Base-by-base conservation (phyloP, 2,113 vertebrate genomes). In the Excalfactoria chinensis region DNA sequence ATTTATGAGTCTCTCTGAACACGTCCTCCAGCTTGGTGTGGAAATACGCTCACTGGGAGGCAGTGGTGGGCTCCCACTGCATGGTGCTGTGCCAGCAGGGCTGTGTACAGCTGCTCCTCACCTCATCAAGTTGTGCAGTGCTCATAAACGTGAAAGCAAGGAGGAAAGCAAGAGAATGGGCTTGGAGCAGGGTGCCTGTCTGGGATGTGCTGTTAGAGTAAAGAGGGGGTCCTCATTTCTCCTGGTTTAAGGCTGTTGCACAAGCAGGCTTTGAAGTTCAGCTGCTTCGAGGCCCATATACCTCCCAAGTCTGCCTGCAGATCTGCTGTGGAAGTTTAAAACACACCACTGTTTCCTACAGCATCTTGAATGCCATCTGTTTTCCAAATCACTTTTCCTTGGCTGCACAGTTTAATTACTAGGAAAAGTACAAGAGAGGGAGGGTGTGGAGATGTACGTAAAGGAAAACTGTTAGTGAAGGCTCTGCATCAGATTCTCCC, bases 321-420 rank as follows among this genome's bases (percentile, higher is more conserved):
- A 53, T 77, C 41, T 64, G 20, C 69, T 86, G 40, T 48, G 37
- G 67, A 76, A 63, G 51, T 85, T 90, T 75, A 64, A 90, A 88
- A 90, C 73, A 48, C 87, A 73, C 55, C 59, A 35, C 60, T 73
- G 64, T 70, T 93, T 89, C 89, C 77, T 85, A 63, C n/a, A 91
- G 49, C 89, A 89, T 89, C 66, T 93, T 93, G 76, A 35, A 48
- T 58, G 49, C 86, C 93, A 96, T 97, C 93, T 97, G 96, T 81
- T 97, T 95, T 93, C 94, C 76, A 89, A 95, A 93, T 86, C 84
- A 74, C 76, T 95, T 95, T 90, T 86, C 85, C 62, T 90, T 59
- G 82, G 79, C 79, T 88, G 80, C 49, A 82, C 93, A 84, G 91
- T 96, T 94, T 95, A 94, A 95, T 96, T 94, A 91, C 67, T 2